Base-by-base conservation (phyloP, 2,797 vertebrate species). In the Rhincodon typus region DNA sequence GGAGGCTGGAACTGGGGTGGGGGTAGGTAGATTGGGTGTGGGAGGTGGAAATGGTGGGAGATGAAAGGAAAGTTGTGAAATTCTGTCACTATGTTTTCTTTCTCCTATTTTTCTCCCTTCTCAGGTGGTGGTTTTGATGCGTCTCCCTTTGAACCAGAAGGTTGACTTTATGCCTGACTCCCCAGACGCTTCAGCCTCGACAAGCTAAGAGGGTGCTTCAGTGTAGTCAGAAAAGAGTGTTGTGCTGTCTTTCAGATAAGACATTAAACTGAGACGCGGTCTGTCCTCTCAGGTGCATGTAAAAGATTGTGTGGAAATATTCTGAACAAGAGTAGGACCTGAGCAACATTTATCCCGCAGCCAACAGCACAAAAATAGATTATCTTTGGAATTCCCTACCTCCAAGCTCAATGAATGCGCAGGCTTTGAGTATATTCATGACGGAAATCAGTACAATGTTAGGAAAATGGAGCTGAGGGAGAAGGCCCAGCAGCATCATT, bases 31-130 rank as follows among this genome's bases (percentile, higher is more conserved):
- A 12, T 62, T 62, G 57, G 57, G 17, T n/a, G 79, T 42, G 38
- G 38, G 38, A 0, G 30, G 72, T 77, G 17, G 38, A 62, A 57
- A 62, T 6, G 30, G 15, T n/a, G 34, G 1, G 12, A 90, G 87
- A 90, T 90, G 53, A 90, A 90, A 90, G 87, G 53, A 90, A 30
- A 57, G n/a, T 62, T 90, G 12, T 90, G 87, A 62, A 90, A 66
- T 13, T 27, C 53, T 90, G 57, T 34, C 7, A 7, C 87, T 66
- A 62, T 66, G 53, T 62, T 57, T 87, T 15, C 50, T 62, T 90
- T 90, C 57, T 90, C 62, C 57, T 66, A 66, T 62, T 62, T 62
- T 27, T 66, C 53, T 62, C 57, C 87, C 53, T 62, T 2, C 53
- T n/a, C 87, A 62, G 87, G 53, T 57, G 53, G 66, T 30, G 6